Evolutionary conservation across 2,113 vertebrate species (phyloP), one percentile per base, ranked within the genome.

Genomic region (Rhinolophus sinicus): DNA sequence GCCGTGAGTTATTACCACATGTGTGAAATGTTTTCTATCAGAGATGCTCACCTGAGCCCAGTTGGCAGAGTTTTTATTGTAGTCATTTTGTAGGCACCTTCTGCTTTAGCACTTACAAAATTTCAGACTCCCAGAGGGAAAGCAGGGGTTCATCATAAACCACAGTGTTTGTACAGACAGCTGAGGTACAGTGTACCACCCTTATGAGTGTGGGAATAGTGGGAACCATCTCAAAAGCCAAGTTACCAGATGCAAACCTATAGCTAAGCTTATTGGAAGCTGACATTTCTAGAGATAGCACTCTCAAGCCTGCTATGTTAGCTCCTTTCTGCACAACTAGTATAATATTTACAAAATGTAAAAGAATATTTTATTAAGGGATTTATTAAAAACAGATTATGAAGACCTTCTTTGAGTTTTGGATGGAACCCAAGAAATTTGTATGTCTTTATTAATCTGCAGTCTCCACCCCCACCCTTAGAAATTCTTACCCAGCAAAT

Each of bases 401-500:
- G 35, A 93, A 84, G 30, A 4, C 33, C 52, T 73, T 82, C n/a
- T 75, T 84, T 95, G 81, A 33, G 28, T 82, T 90, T 94, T 75
- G 3, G 9, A 38, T 82, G 22, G 35, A 76, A 14, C 33, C 28
- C 19, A 58, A 40, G 22, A 90, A 44, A 88, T 93, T 76, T 76
- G 18, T 21, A 12, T 81, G 78, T 80, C 44, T 85, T 95, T 72
- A 76, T 75, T 91, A 86, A 52, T 89, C 21, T 87, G 11, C 30
- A 35, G 85, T 93, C n/a, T 93, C 18, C 1, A 44, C 8, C 10
- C 1, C 5, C 30, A 69, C 14, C 0, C 9, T 52, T 90, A 75
- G 72, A 88, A 38, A 67, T 78, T 81, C 50, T 77, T 96, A 75
- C 33, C 58, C 73, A 56, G 28, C 52, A 83, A 94, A n/a, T 86